A percentile compares a stretch with the other conserved stretches of the same genome.
phyloP scores from a whole-genome alignment of 2,797 vertebrate genomes.

The Danionella dracula region DNA sequence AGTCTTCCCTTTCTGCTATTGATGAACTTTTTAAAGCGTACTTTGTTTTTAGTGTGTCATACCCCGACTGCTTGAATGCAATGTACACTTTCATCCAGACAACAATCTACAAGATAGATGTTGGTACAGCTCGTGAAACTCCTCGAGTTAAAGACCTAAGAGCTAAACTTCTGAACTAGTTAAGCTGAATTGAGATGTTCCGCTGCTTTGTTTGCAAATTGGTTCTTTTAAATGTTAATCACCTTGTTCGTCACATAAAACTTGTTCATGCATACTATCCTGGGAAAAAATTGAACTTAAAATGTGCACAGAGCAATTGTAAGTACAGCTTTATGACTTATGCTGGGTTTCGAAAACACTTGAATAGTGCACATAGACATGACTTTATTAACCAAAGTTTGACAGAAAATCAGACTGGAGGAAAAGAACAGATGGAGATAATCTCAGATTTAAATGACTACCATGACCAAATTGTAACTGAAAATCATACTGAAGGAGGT shows the following conservation, averaged over 20 bases:
- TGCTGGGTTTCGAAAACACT: slow-evolving; percentile 36
- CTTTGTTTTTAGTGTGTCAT: background rate
- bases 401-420: slow-evolving; percentile 4
- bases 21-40: slow-evolving; percentile 7
- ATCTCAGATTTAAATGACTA: background rate
- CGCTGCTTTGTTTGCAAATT: background rate
- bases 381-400: slow-evolving; percentile 11
- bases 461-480: background rate
- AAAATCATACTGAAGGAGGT: slow-evolving; percentile 1
- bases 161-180: background rate
- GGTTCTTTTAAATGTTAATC: background rate
- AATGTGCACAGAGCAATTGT: slow-evolving; percentile 39
- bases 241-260: background rate
- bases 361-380: slow-evolving; percentile 38
- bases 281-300: background rate
- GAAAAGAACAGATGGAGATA: background rate
- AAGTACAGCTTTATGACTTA: slow-evolving; percentile 38
- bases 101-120: background rate
- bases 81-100: background rate
- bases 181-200: background rate
- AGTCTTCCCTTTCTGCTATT: background rate
- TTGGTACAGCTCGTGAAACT: background rate
- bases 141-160: background rate
- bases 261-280: background rate
- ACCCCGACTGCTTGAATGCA: background rate